Evolutionary conservation across 2,888 invertebrate genomes (phyloP), one percentile per base, ranked within the genome.

Genomic region (Drosophila meridionalis): DNA sequence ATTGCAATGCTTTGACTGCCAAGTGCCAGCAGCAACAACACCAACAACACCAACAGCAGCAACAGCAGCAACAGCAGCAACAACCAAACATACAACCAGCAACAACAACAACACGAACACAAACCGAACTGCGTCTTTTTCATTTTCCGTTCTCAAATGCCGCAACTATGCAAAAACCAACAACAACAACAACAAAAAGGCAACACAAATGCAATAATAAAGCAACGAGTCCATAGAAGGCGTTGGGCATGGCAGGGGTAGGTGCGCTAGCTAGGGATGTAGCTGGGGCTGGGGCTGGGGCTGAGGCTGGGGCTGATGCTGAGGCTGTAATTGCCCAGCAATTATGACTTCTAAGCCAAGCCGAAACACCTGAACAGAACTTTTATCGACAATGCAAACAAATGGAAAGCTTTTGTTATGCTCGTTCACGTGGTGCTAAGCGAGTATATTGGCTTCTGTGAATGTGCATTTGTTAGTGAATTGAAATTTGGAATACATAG

Each of bases 1-100:
- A 52, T 87, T 73, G 52, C 67, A 88, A 85, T 80, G 89, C 86
- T 88, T 88, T 85, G 87, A 80, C 83, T 83, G 75, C 80, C 78
- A 79, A 86, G 88, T 90, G 83, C 74, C 66, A 73, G 64, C 63
- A 68, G 67, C 50, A 68, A 65, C 26, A 64, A 52, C 69, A 68
- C 56, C 55, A 45, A 38, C 34, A n/a, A 20, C 34, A 69, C 34
- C 32, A 32, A 30, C 45, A 20, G 82, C 73, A n/a, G n/a, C n/a
- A n/a, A n/a, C 66, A 73, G 66, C 63, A 68, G 62, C 48, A 69
- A 63, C 28, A 65, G 47, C 69, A 28, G 14, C 47, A 70, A 43
- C 34, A 34, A n/a, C 47, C 43, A 47, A 28, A 7, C 47, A 47
- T 12, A 6, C 28, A 47, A 63, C n/a, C 28, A 70, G 20, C 38